Evolutionary conservation across 92 coral and sea anemone species (phyloP).

Genomic region (Ricordea florida): DNA sequence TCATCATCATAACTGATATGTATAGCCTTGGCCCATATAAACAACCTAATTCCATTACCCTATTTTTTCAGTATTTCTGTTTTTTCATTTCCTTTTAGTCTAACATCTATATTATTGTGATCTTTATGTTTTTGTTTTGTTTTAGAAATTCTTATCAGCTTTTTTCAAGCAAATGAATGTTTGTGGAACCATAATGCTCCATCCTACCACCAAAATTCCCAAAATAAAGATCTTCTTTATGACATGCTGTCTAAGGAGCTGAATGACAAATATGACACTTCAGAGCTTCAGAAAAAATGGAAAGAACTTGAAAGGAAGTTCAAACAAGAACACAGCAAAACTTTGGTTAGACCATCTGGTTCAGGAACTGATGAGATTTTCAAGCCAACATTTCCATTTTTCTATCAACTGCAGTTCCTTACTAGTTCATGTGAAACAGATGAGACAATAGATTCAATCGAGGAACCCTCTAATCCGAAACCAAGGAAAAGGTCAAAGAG

Average conservation of each 20-base stretch:
- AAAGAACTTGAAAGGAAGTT: slow-evolving; percentile 1
- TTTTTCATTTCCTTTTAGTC: neutral
- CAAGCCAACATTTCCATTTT: slow-evolving; percentile 16
- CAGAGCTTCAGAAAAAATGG: slow-evolving; percentile 12
- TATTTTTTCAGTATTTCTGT: neutral
- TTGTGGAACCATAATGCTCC: slow-evolving; percentile 24
- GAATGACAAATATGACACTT: slow-evolving; percentile 10
- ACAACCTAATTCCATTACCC: neutral
- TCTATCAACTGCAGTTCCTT: slow-evolving; percentile 16
- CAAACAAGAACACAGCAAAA: slow-evolving; percentile 24
- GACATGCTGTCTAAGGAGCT: slow-evolving; percentile 25
- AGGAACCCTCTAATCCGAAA: neutral
- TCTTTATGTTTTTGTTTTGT: neutral
- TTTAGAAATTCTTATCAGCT: slow-evolving; percentile 2
- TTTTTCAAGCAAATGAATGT: neutral
- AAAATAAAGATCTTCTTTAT: slow-evolving; percentile 31
- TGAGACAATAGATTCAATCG: slow-evolving; percentile 12
- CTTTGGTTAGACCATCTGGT: slow-evolving; percentile 3
- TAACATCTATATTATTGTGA: neutral
- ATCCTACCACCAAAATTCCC: neutral
- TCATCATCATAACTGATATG: too few species aligned
- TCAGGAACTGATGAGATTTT: slow-evolving; percentile 10
- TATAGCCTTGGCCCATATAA: neutral
- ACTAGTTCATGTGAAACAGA: slow-evolving; percentile 13
- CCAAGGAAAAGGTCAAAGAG: slow-evolving; percentile 1